Base-by-base conservation (phyloP, 2,797 vertebrate species). In the Lateolabrax maculatus region DNA sequence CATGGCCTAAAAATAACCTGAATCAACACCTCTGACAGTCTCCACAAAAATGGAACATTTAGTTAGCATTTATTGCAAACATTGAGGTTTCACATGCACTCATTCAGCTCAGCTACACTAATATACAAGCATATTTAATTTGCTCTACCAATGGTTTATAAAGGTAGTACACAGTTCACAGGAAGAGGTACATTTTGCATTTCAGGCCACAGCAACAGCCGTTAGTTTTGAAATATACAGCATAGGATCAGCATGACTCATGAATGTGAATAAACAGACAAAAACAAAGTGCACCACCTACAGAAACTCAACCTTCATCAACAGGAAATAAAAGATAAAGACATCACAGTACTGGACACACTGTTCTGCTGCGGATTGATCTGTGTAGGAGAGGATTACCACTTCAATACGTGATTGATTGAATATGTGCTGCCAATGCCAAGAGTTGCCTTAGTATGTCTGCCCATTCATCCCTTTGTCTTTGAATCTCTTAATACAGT, bases 401-500 rank as follows among this genome's bases (percentile, higher is more conserved):
- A 39, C 48, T 23, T 61, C 29, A 53, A 12, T 53, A 39, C 53
- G 44, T 36, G 21, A 71, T 37, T 55, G 41, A 64, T 36, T 63
- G 10, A 67, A 63, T 63, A 53, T 70, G 69, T 52, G 48, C 41
- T 39, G 63, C 21, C 57, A 58, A 5, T 46, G 29, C 52, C 21
- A 25, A 74, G 60, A 44, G 46, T 36, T 6, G 48, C 13, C 10
- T 48, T 5, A 8, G 21, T 44, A 19, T 71, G 21, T 68, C 39
- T 2, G 51, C 18, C 15, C 34, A 10, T 66, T 56, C 61, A 18
- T 61, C 34, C 55, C 34, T 31, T 34, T 58, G 11, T 51, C 27
- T 51, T 27, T 37, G 8, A 19, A 19, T 51, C 25, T 49, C 37
- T 6, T 44, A n/a, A 52, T 18, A 7, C 57, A 37, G 27, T n/a